Base-by-base conservation (phyloP, 1,140 invertebrate genomes). In the Lamellibrachia luymesi region DNA sequence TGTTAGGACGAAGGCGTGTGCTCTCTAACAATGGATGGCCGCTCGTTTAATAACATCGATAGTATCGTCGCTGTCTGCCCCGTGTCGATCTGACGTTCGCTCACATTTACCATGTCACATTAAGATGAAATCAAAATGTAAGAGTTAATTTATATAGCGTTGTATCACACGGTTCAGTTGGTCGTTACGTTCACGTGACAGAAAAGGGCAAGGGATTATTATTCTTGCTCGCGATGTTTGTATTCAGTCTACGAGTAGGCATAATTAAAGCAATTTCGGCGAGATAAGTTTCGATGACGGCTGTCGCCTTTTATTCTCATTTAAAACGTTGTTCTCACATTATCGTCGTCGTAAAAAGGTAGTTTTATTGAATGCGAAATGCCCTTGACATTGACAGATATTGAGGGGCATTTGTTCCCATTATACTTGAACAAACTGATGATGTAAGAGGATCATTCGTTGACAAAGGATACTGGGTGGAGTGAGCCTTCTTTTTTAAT, bases 41-140 rank as follows among this genome's bases (percentile, higher is more conserved):
- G 64, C 64, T 80, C 64, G 64, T 80, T 80, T 80, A 80, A 80
- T 22, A 80, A 80, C 64, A 80, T 80, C 64, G 64, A 80, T 80
- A 80, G 64, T 80, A 80, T 80, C 64, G 64, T 80, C 64, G 64
- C 13, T 80, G 64, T 80, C 64, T 6, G 64, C 64, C 64, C 64
- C 2, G 17, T 22, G 64, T 80, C 17, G 64, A 80, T 80, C 64
- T 80, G 64, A 80, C 64, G 17, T 80, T 80, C 64, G 13, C 64
- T 8, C 64, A 80, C 64, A 80, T 10, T 80, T 80, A 22, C 25
- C 64, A 22, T 80, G 64, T 80, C 64, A 80, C 64, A 80, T 80
- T 80, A 80, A 80, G 64, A 80, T 80, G 64, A 80, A 80, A 80
- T 80, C 64, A 80, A 80, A 80, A 80, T 80, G 13, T 80, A 22